phyloP scores from a whole-genome alignment of 2,888 invertebrate species.

The Operophtera brumata region DNA sequence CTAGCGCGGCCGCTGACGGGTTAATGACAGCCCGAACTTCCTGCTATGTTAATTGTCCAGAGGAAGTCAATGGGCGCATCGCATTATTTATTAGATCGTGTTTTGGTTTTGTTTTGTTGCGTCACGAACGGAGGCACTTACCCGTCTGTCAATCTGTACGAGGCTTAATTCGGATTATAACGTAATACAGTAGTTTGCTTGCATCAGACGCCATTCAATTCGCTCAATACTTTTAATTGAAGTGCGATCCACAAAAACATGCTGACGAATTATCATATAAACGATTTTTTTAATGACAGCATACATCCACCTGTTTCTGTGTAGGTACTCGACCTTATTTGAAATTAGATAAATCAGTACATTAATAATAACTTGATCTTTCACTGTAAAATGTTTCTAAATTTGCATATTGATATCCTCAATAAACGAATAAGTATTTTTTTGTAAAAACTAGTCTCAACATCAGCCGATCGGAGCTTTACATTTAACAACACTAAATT shows the following conservation, averaged over 20 bases:
- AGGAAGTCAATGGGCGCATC: slow-evolving; percentile 72
- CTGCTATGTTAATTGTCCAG: slow-evolving; percentile 75
- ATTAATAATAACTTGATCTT: not conserved
- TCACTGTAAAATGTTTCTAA: not conserved
- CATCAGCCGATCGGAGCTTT: not conserved
- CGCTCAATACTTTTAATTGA: slow-evolving; percentile 72
- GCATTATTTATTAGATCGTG: slow-evolving; percentile 72
- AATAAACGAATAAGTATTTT: not conserved
- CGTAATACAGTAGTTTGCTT: slow-evolving; percentile 77
- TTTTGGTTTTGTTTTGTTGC: slow-evolving; percentile 59
- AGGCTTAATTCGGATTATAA: slow-evolving; percentile 73
- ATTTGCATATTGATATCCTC: not conserved
- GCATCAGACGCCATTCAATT: slow-evolving; percentile 65
- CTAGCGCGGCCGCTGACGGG: slow-evolving; percentile 59
- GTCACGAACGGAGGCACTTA: slow-evolving; percentile 68
- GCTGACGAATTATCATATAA: slow-evolving; percentile 42
- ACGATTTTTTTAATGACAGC: slow-evolving; percentile 34
- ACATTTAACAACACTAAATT: not conserved
- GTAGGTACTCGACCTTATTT: slow-evolving; percentile 28
- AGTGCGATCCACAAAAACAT: slow-evolving; percentile 47
- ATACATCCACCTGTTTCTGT: slow-evolving; percentile 34
- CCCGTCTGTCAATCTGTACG: slow-evolving; percentile 67
- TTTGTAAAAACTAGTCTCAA: not conserved
- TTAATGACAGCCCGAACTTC: slow-evolving; percentile 76
- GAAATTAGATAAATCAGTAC: slow-evolving; percentile 30